Evolutionary conservation across 92 coral and sea anemone genomes (phyloP), one percentile per base, ranked within the genome.

Genomic region (Diadumene lineata): DNA sequence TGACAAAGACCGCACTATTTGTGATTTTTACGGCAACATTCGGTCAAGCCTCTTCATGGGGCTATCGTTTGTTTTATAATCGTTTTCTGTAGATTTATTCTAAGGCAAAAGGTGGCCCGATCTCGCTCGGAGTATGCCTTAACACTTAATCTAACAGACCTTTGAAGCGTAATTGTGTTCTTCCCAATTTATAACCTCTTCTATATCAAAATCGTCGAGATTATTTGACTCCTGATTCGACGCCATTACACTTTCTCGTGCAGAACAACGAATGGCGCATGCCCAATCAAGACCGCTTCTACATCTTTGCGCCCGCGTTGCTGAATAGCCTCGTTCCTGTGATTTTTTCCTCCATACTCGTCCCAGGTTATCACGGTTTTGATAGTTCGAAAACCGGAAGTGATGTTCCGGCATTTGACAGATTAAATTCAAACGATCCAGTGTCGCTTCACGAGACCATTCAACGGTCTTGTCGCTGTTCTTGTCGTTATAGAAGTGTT

Each of bases 181-280:
- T 86, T 92, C 98, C 98, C 98, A 94, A 93, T 94, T 92, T 92
- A 94, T 91, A 90, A 94, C 98, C 84, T 94, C 92, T 89, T 94
- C 98, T 94, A 92, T 88, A 94, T 94, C 97, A 90, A 94, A 94
- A 83, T 94, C 98, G 76, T 88, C 96, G 87, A 92, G 84, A 81
- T 84, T 87, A 91, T 94, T 94, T 64, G 92, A 66, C 74, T 82
- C 92, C 56, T 97, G 86, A 71, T 88, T 88, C 81, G 97, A 44
- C 98, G 98, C 98, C 98, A 94, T 94, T 87, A 84, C 86, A 75
- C 70, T 64, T 85, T 58, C 72, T 13, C 73, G 55, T 32, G 70
- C 34, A 50, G 66, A 23, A 31, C 18, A 56, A 25, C 53, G 31
- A 62, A 23, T 23, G 74, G 78, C 97, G 97, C 97, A 88, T 91